Evolutionary conservation across 2,888 invertebrate genomes (phyloP).

Genomic region (Gortyna flavago): DNA sequence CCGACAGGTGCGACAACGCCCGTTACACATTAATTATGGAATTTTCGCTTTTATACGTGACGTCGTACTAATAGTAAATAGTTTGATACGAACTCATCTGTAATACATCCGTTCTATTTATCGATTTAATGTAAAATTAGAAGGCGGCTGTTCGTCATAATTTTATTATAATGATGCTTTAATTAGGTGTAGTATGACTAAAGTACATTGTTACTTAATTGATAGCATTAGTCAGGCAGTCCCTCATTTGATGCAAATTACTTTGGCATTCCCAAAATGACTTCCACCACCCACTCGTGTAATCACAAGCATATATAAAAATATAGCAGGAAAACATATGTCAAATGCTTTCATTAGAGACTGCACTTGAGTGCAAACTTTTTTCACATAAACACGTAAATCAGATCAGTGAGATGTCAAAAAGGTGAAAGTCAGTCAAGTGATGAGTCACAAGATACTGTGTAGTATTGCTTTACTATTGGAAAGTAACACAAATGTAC

Average conservation of each 20-base stretch:
- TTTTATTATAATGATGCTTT: constrained; percentile 34
- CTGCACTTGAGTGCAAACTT: constrained; percentile 29
- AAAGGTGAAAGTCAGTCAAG: constrained; percentile 74
- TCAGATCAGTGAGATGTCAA: constrained; percentile 74
- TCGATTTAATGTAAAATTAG: constrained; percentile 7
- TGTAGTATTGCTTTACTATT: constrained; percentile 72
- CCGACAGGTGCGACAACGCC: constrained; percentile 73
- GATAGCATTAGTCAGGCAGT: constrained; percentile 35
- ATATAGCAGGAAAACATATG: constrained; percentile 47
- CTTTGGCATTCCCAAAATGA: constrained; percentile 40
- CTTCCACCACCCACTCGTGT: constrained; percentile 34
- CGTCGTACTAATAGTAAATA: constrained; percentile 52
- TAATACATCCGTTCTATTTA: constrained; percentile 12
- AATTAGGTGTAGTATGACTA: constrained; percentile 28
- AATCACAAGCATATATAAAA: constrained; percentile 1
- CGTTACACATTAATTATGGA: constrained; percentile 75
- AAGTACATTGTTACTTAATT: constrained; percentile 44
- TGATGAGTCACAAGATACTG: constrained; percentile 69
- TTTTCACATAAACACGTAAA: constrained; percentile 58
- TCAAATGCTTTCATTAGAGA: constrained; percentile 45
- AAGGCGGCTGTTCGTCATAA: constrained; percentile 22
- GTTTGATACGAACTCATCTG: constrained; percentile 33
- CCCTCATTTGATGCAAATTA: constrained; percentile 41
- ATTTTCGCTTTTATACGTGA: constrained; percentile 76
- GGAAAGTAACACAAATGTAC: constrained; percentile 76